Base-by-base conservation (phyloP, 2,888 invertebrate genomes). In the Steinernema carpocapsae region DNA sequence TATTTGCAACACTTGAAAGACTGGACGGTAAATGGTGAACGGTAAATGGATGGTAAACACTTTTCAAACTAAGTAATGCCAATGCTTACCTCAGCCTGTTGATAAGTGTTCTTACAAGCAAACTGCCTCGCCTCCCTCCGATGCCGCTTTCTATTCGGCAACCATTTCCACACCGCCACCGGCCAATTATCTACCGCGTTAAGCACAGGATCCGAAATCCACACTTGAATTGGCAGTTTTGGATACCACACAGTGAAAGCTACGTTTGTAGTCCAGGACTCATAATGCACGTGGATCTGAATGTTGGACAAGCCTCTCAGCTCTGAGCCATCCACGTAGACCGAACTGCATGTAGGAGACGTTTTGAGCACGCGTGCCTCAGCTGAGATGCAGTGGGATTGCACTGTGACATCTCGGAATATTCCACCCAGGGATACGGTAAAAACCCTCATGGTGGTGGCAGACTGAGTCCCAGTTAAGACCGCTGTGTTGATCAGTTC, bases 301-400 rank as follows among this genome's bases (percentile, higher is more conserved):
- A 83, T 79, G 45, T 78, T 73, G 4, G 80, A 70, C n/a, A 76
- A 74, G 26, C 85, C 85, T 19, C 81, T 74, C 45, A 81, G 73
- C 74, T 85, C 85, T 12, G 85, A 85, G 0, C 85, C 85, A 75
- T 85, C 85, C 17, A 85, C 82, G 75, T 83, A 85, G 26, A 85
- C 83, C n/a, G 83, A 82, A 22, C 84, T 80, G 70, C 86, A 86
- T 0, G 83, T 85, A 14, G 86, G 86, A 37, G 84, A 83, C 0
- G 82, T 81, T 74, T 86, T 86, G n/a, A 86, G 76, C 10, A 86
- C 77, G 29, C 81, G 80, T 7, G 84, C 77, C 70, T 85, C 83
- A 0, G 80, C 75, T 26, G 82, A 80, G 43, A 84, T 82, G 70
- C 86, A 86, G 71, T 86, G 85, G 32, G 82, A 80, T 32, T 77